phyloP scores from a whole-genome alignment of 2,888 invertebrate genomes.

The Brenthis ino region DNA sequence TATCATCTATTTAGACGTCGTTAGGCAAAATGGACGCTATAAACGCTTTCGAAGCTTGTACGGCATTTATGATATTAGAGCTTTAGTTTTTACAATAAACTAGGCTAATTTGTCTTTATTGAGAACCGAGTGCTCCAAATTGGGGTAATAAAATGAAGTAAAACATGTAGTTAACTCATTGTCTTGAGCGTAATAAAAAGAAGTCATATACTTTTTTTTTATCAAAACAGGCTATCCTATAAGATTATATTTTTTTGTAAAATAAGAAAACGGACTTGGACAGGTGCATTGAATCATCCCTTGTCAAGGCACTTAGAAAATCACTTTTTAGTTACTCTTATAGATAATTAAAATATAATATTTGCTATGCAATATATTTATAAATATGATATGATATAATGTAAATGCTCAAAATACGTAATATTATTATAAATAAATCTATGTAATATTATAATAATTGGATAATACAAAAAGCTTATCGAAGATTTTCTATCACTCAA shows the following conservation, averaged over 20 bases:
- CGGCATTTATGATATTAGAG: constrained; percentile 60
- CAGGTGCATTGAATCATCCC: constrained; percentile 47
- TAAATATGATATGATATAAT: no score
- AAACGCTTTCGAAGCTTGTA: constrained; percentile 66
- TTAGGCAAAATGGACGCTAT: constrained; percentile 71
- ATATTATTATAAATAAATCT: no score
- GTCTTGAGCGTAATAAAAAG: constrained; percentile 4
- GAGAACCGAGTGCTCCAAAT: constrained; percentile 11
- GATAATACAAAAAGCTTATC: background rate
- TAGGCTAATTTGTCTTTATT: constrained; percentile 22
- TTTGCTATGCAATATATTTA: no score
- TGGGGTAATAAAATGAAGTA: constrained; percentile 15
- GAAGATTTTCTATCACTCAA: background rate
- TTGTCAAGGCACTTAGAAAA: constrained; percentile 34
- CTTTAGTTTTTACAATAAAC: constrained; percentile 50
- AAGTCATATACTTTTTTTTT: constrained; percentile 28
- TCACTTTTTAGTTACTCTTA: constrained; percentile 18
- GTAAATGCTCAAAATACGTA: no score
- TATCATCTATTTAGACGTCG: constrained; percentile 74
- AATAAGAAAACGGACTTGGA: constrained; percentile 43
- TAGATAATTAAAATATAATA: no score
- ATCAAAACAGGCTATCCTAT: constrained; percentile 38
- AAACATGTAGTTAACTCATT: constrained; percentile 18
- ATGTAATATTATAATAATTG: no score
- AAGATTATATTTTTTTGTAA: constrained; percentile 42